phyloP scores from a whole-genome alignment of 2,113 vertebrate genomes.

The Callorhinus ursinus region DNA sequence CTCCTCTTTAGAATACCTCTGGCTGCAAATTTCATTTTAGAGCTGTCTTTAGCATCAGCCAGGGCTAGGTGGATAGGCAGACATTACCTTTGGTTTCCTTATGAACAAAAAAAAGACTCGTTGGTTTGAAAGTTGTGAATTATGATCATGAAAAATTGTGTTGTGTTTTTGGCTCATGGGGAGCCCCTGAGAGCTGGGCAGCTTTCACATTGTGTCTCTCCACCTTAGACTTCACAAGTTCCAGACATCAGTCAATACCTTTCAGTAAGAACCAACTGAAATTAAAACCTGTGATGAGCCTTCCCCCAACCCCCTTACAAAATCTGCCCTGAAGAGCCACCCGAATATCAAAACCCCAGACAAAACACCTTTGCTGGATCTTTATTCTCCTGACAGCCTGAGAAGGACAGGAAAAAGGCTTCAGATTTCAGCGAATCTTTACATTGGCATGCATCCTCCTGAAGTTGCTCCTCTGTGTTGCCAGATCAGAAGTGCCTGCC shows the following conservation, averaged over 20 bases:
- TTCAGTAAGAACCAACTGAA: not conserved
- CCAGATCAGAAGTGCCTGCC: not conserved
- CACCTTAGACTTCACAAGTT: not conserved
- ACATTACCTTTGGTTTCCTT: not conserved
- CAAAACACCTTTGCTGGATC: not conserved
- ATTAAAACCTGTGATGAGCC: slow-evolving; percentile 13
- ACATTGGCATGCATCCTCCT: not conserved
- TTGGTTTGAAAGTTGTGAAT: not conserved
- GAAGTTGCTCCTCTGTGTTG: not conserved
- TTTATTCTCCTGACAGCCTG: not conserved
- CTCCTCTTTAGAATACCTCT: not conserved
- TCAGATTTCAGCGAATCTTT: not conserved
- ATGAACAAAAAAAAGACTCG: not conserved
- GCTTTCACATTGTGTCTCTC: not conserved
- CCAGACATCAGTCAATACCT: not conserved
- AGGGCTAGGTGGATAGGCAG: not conserved
- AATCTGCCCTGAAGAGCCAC: slow-evolving; percentile 4
- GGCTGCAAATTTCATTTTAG: slow-evolving; percentile 40
- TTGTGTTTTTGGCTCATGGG: not conserved
- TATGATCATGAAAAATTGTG: not conserved
- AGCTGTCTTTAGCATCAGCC: not conserved
- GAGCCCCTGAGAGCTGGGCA: not conserved
- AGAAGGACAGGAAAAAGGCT: not conserved
- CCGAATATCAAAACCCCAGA: not conserved
- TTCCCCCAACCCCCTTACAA: not conserved